Percentiles rank a stretch among this genome's conserved stretches.
phyloP scores from a whole-genome alignment of 2,113 vertebrate species.

The Microcebus ravelobensis region DNA sequence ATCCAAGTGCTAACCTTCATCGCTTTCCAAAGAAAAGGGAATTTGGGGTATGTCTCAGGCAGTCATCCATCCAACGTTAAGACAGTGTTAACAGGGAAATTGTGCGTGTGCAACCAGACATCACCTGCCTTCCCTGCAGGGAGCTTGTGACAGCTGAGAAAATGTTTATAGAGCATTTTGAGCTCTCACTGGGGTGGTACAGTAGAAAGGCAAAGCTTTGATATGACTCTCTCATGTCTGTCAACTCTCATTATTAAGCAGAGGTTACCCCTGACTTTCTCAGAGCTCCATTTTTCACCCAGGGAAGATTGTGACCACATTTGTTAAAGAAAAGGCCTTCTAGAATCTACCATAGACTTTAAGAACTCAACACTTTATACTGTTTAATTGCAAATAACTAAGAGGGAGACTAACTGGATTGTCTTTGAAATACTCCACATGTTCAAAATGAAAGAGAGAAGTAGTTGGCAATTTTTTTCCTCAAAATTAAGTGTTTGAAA shows the following conservation, averaged over 20 bases:
- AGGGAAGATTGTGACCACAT: background rate
- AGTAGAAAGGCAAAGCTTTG: background rate
- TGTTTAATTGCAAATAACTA: conserved; percentile 24
- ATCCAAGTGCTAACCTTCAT: background rate
- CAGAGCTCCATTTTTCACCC: background rate
- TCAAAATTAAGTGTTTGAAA: conserved; percentile 54
- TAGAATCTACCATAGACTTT: background rate
- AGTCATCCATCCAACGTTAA: background rate
- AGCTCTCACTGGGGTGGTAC: background rate
- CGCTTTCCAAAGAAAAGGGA: background rate
- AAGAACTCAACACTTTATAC: background rate
- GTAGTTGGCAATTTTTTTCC: background rate
- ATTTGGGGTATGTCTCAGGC: background rate
- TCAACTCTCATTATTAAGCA: background rate
- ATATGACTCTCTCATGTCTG: background rate
- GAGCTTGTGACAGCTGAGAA: conserved; percentile 40
- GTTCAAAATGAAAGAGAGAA: conserved; percentile 35
- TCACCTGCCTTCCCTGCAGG: conserved; percentile 30
- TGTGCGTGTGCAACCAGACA: background rate
- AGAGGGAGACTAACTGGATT: background rate
- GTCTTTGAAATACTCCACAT: conserved; percentile 38
- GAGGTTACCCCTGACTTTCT: conserved; percentile 1
- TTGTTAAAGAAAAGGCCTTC: conserved; percentile 8
- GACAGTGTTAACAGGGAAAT: background rate
- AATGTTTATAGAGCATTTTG: conserved; percentile 5